Base-by-base conservation (phyloP, 2,797 vertebrate species). In the Huso huso region DNA sequence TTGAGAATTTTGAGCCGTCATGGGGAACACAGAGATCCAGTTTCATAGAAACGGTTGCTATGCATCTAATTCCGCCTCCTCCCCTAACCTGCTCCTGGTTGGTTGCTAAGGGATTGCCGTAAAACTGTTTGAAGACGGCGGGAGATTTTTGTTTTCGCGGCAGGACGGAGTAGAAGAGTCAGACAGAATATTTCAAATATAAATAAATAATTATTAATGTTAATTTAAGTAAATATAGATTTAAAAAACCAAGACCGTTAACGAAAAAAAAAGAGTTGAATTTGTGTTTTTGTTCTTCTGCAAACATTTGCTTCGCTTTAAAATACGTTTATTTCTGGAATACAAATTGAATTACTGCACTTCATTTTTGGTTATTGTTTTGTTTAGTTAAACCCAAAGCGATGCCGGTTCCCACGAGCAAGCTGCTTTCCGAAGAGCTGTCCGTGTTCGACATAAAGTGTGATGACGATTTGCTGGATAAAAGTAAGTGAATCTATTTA, bases 381-480 rank as follows among this genome's bases (percentile, higher is more conserved):
- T 6, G 6, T 1, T 11, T 12, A 1, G 7, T n/a, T 6, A 58
- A 6, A n/a, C 10, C 8, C 9, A 9, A 8, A 18, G 74, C 66
- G 8, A 91, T 90, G 89, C 75, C 75, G 2, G 5, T 9, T 0
- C 78, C 83, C 9, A 88, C 71, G 3, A 49, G 69, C 52, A 81
- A 89, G 13, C 77, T 60, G 5, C 68, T 92, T 0, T 75, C 73
- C 2, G 52, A 64, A 1, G 89, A 90, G 73, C 79, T 92, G 69
- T 79, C 84, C 0, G n/a, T 84, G 18, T 91, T 90, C 71, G 79
- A 51, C 69, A 65, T 89, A 0, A 1, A 11, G 18, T 89, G 75
- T 58, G 61, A 75, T 0, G 80, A 88, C 55, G 87, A 89, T 0
- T 66, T 82, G 51, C 75, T 91, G 18, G 87, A 91, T 48, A 90